Evolutionary conservation across 1,140 invertebrate genomes (phyloP), one percentile per base, ranked within the genome.

Genomic region (Hesperophylax magnus): DNA sequence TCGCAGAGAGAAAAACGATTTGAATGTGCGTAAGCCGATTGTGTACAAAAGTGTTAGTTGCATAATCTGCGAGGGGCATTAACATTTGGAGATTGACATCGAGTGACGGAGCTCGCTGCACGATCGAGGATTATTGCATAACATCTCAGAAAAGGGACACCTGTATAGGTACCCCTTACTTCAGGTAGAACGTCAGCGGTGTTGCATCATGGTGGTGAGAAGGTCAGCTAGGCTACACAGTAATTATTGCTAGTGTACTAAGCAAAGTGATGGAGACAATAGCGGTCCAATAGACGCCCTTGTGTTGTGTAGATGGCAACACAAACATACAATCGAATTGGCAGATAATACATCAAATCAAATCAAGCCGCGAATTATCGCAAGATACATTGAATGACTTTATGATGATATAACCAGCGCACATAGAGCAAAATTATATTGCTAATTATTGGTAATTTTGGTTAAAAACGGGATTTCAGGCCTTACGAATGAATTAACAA

Each of bases 191-290:
- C 72, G 52, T 75, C 75, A 39, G 31, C 58, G 8, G n/a, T 4
- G 47, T 77, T 77, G 31, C 75, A 54, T 77, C 69, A 72, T 22
- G 20, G 72, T 17, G 72, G 22, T 31, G 75, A 18, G 75, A 77
- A 77, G 75, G 75, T 77, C 75, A 77, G 7, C 34, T 27, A 65
- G 31, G 56, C 18, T 47, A 71, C 31, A 71, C 20, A 24, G 75
- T 65, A 65, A 63, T 63, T 63, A 20, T 63, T 22, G 20, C 72
- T 11, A 76, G 22, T 24, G 72, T 76, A 58, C 24, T 47, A 54
- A 53, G 34, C 60, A 52, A 63, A 65, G 39, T 77, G 58, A 18
- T n/a, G 53, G 74, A 82, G 78, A 82, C 81, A 82, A 82, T 82
- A 67, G 77, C 53, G 9, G 39, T 52, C 52, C 58, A 34, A 11